These are phyloP conservation scores for Recurvirostra avosetta DNA, from an alignment of 2,113 vertebrate genomes.

Conservation along the genomic window DNA sequence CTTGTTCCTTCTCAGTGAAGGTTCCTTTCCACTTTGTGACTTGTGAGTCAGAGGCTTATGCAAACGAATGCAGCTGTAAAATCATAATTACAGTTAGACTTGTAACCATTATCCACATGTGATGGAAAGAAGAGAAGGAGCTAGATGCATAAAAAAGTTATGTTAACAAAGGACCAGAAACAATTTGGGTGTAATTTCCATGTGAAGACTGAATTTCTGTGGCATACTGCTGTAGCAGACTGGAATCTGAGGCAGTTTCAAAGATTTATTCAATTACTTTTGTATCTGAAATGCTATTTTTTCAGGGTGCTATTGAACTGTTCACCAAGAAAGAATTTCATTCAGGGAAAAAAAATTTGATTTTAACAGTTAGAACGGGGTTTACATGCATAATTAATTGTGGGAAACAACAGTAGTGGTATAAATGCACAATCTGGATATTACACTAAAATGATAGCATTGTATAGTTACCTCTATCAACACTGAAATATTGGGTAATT, in stretches of 20 bases:
- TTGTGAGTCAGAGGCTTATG: background rate
- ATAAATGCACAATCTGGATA: background rate
- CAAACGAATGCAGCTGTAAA: background rate
- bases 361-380: background rate
- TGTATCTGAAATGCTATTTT: background rate
- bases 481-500: background rate
- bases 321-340: background rate
- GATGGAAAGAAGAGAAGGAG: background rate
- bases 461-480: background rate
- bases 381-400: background rate
- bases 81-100: background rate
- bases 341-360: background rate
- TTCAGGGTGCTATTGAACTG: background rate
- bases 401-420: background rate
- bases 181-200: background rate
- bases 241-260: background rate
- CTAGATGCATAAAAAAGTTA: background rate
- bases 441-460: background rate
- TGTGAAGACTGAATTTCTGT: background rate
- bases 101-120: background rate
- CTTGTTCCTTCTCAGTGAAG: background rate
- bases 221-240: background rate
- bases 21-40: background rate
- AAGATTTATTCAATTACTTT: background rate
- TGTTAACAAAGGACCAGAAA: background rate